These are phyloP conservation scores for Coenobita brevimanus DNA, from an alignment of 1,140 invertebrate genomes.

Conservation along the genomic window DNA sequence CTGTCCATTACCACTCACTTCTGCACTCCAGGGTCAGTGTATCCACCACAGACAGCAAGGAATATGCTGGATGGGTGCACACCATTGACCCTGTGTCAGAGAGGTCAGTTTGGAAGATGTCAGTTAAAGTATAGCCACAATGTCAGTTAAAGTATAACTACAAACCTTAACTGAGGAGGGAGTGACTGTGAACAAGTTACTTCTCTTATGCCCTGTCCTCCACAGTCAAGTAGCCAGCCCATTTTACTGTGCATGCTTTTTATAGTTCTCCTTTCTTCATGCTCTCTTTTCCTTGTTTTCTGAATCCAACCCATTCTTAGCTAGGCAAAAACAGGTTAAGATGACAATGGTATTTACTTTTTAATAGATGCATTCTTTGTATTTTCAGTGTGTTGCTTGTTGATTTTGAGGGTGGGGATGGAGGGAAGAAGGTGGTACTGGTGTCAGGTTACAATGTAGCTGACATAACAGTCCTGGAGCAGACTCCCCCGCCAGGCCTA, in stretches of 20 bases:
- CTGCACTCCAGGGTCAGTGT: constrained; percentile 28
- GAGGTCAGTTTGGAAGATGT: constrained; percentile 20
- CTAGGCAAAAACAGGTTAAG: too few relatives aligned
- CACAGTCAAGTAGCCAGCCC: too few relatives aligned
- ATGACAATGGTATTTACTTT: too few relatives aligned
- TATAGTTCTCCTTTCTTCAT: too few relatives aligned
- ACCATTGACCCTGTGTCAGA: constrained; percentile 57
- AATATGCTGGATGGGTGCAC: constrained; percentile 51
- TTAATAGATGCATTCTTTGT: too few relatives aligned
- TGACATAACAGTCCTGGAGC: constrained; percentile 1
- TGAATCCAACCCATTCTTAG: too few relatives aligned
- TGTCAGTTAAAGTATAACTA: not conserved
- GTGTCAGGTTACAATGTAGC: not conserved
- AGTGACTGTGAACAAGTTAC: too few relatives aligned
- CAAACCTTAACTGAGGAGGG: not conserved
- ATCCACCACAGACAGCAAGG: constrained; percentile 16
- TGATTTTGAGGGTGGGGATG: not conserved
- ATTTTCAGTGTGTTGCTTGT: not conserved
- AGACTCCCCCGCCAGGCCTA: constrained; percentile 12
- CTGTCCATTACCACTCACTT: constrained; percentile 28
- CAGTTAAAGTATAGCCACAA: not conserved
- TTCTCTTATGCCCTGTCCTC: too few relatives aligned
- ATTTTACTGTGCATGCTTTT: too few relatives aligned
- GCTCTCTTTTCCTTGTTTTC: too few relatives aligned
- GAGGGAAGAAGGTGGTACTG: not conserved